Base-by-base conservation (phyloP, 2,113 vertebrate genomes). In the Varanus komodoensis region DNA sequence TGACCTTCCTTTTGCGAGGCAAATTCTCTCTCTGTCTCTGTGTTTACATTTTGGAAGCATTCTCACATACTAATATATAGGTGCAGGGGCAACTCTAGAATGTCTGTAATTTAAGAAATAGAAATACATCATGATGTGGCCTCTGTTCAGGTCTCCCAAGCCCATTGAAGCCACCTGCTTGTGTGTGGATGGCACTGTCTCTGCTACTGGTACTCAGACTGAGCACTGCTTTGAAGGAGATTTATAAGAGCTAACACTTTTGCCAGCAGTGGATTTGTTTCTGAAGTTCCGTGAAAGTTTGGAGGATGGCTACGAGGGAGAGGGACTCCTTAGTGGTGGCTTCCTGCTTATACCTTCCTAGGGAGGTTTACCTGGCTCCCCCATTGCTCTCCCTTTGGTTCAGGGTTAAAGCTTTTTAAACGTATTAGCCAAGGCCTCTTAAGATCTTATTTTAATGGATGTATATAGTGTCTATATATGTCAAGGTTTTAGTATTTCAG, bases 221-320 rank as follows among this genome's bases (percentile, higher is more conserved):
- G 74, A 77, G 74, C 38, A 80, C 29, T 80, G 12, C 8, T 50
- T 52, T 14, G 29, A 4, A 52, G 21, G 21, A 29, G 25, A 52
- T 50, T 11, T 9, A 52, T 91, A 93, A 67, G 89, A 77, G 91
- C 93, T 91, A 94, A 69, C 88, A 80, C 92, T 93, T 89, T 93
- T 83, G 69, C 91, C 89, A 87, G 81, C 87, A 85, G 88, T 77
- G 29, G 29, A 71, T 90, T 94, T 94, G 78, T 69, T 64, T 44
- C 2, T 75, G 64, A 69, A 44, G 92, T 87, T 86, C 48, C 87
- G 82, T 21, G 44, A 82, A 92, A 93, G 64, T 79, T 38, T 77
- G n/a, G 74, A 44, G 6, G 23, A 32, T 71, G 69, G 23, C 68
- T 75, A 8, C 1, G 8, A 34, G n/a, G 12, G 17, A 44, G n/a